Evolutionary conservation across 2,113 vertebrate species (phyloP).

Genomic region (Phrynosoma platyrhinos): DNA sequence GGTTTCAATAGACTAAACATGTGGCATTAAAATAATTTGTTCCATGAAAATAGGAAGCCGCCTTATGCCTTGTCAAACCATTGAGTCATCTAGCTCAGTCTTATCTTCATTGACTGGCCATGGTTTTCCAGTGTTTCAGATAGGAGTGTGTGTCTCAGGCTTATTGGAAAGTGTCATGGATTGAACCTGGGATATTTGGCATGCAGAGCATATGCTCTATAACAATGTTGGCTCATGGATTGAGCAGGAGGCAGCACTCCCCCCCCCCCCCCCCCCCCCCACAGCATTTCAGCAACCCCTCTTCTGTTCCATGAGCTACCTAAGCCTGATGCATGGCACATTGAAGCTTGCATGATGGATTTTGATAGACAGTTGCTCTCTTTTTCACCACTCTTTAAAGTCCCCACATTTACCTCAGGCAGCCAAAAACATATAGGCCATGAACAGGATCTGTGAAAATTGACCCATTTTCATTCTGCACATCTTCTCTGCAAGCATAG

Average conservation of each 20-base stretch:
- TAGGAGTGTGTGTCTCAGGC: not conserved
- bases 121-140: not conserved
- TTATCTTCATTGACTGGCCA: not conserved
- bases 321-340: not conserved
- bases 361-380: not conserved
- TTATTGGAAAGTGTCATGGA: not conserved
- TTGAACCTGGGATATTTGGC: too few species aligned
- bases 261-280: too few species aligned
- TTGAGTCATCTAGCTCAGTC: not conserved
- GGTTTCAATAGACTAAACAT: not conserved
- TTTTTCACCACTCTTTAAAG: not conserved
- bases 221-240: too few species aligned
- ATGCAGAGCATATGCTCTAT: too few species aligned
- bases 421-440: not conserved
- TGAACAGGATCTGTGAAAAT: slow-evolving; percentile 1
- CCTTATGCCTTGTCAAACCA: not conserved
- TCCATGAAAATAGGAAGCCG: not conserved
- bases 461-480: not conserved
- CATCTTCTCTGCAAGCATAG: not conserved
- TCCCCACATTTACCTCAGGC: not conserved
- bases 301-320: too few species aligned
- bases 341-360: not conserved
- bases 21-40: not conserved
- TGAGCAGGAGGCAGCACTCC: not conserved
- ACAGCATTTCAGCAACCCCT: too few species aligned